Evolutionary conservation across 2,797 vertebrate genomes (phyloP), one percentile per base, ranked within the genome.

Genomic region (Poeciliopsis gracilis): DNA sequence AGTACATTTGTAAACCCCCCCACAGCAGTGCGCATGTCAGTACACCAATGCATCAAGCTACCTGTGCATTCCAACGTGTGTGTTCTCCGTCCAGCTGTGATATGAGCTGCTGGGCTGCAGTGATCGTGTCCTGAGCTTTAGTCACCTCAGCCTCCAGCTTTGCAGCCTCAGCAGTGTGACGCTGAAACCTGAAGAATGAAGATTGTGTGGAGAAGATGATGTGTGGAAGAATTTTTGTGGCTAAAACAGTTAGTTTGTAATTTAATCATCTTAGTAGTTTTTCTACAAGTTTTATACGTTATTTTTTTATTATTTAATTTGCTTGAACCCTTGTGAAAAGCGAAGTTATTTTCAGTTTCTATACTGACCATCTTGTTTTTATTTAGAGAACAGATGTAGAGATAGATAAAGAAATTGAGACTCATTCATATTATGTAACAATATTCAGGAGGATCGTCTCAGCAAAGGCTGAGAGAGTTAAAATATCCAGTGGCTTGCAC

Each of bases 1-100:
- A 86, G 77, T 86, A 82, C 83, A 90, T 89, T 63, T 85, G 81
- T 83, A 76, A 79, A 83, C 81, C 83, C 82, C 86, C 80, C 77
- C 76, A 83, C 78, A 88, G 51, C 36, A 75, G 72, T 75, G 80
- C 49, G 81, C 78, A 85, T 45, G 84, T 83, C 78, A 82, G 45
- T 66, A 84, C 63, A 83, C n/a, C 73, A 78, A 87, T 88, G 85
- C 71, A 80, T 88, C 87, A 87, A 80, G 57, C 78, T 85, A 99
- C 98, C 97, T 99, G 98, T 46, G 93, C 77, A 12, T 95, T 99
- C 98, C 98, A 99, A 43, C 98, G 96, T 73, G 93, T 96, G 93
- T 99, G 97, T 76, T 99, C 98, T 84, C 97, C 96, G 0, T 99
- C 96, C 0, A 99, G 96, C 72, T 99, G 97, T 75, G 95, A 96